Evolutionary conservation across 2,113 vertebrate species (phyloP).

Genomic region (Oncorhynchus clarkii): DNA sequence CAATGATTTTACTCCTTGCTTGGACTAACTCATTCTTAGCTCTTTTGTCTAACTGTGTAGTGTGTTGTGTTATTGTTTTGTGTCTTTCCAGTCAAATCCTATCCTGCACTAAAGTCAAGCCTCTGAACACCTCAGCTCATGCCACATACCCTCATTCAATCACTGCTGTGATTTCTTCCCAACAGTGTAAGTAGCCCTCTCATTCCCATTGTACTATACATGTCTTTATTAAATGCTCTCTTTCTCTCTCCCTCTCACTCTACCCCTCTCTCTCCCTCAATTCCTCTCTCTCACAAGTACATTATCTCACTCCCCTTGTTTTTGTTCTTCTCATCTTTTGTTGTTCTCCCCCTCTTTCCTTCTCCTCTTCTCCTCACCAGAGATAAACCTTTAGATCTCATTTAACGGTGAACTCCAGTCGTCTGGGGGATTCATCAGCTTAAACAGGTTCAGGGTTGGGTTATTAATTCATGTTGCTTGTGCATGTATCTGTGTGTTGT

Average conservation of each 20-base stretch:
- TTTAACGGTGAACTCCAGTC: slow-evolving; percentile 21
- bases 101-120: too few relatives aligned
- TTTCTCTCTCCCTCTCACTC: not conserved
- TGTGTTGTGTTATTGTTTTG: too few relatives aligned
- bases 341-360: not conserved
- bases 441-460: slow-evolving; percentile 46
- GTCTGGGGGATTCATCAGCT: slow-evolving; percentile 20
- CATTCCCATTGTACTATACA: too few relatives aligned
- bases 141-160: too few relatives aligned
- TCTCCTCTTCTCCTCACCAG: not conserved
- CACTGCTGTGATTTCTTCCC: too few relatives aligned
- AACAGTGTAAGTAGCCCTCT: too few relatives aligned
- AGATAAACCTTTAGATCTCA: slow-evolving; percentile 24
- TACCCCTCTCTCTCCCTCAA: not conserved
- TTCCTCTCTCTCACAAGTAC: not conserved
- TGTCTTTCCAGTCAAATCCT: too few relatives aligned
- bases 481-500: slow-evolving; percentile 48
- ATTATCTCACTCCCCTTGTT: not conserved
- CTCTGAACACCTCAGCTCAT: too few relatives aligned
- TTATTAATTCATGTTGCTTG: slow-evolving; percentile 58
- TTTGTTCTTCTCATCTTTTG: not conserved
- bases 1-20: too few relatives aligned
- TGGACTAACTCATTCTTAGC: too few relatives aligned
- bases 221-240: too few relatives aligned
- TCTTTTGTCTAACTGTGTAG: too few relatives aligned